Base-by-base conservation (phyloP, 2,113 vertebrate species). In the Centropus bengalensis region DNA sequence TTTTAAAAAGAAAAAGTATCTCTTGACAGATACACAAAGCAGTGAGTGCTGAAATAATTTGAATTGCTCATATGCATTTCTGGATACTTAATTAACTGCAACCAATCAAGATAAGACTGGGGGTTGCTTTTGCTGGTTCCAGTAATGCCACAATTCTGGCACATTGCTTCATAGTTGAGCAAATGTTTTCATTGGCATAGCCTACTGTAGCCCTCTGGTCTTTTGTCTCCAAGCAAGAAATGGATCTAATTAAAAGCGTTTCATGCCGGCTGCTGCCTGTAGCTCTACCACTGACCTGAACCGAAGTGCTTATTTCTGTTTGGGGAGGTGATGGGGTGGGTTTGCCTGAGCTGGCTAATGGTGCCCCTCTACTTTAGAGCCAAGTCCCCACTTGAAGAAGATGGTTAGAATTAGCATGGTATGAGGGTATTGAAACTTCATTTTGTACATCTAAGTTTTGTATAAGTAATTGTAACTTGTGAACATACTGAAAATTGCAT, bases 41-140 rank as follows among this genome's bases (percentile, higher is more conserved):
- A 47, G 62, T 32, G 74, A 73, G 63, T 63, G 73, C 38, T 94
- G 94, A 92, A 96, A 68, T 95, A 75, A 94, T 95, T 20, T 75
- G 56, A 79, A 64, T 92, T 71, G 73, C 91, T 93, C 60, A 44
- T 78, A 51, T 27, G 68, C 58, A 1, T 79, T 89, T 94, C 73
- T 94, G 80, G 94, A 49, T 89, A 27, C 91, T 91, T 94, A 94
- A 95, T 96, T 95, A 84, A 86, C 76, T 84, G 44, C 89, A 88
- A 27, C 91, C 74, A 84, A 71, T 94, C 86, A 92, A 77, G 80
- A 10, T 26, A 78, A 40, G 80, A 49, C 66, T 78, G 55, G 52
- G 28, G 38, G 55, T 83, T 88, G 52, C 51, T 86, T 60, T 81
- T 94, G 68, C 92, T 86, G 44, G 81, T 93, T 92, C 83, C 56